phyloP scores from a whole-genome alignment of 2,113 vertebrate genomes.

The Myotis yumanensis region DNA sequence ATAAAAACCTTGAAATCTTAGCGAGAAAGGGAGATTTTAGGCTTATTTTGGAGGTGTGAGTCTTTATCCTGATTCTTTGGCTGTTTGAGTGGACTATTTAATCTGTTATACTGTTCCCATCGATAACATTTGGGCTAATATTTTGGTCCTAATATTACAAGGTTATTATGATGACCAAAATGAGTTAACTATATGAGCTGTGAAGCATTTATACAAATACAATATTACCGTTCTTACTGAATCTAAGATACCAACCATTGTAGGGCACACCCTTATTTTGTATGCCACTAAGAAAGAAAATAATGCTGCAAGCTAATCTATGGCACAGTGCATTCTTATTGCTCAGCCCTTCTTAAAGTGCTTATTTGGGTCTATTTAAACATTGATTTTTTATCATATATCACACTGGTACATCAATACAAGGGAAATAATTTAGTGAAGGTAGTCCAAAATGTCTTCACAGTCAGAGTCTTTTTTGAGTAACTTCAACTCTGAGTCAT shows the following conservation, averaged over 20 bases:
- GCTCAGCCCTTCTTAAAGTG: not conserved
- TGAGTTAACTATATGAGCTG: not conserved
- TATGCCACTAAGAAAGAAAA: not conserved
- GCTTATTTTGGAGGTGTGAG: slow-evolving; percentile 6
- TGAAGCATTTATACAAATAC: not conserved
- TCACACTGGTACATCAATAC: not conserved
- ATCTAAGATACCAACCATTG: not conserved
- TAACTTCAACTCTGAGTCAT: slow-evolving; percentile 14
- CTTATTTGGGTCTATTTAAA: not conserved
- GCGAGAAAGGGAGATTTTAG: not conserved
- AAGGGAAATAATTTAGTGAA: not conserved
- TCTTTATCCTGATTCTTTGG: not conserved
- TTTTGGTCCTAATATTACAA: not conserved
- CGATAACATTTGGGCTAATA: not conserved
- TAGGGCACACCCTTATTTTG: not conserved
- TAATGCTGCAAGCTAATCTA: not conserved
- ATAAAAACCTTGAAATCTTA: slow-evolving; percentile 15
- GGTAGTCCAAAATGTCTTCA: not conserved
- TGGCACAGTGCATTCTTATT: not conserved
- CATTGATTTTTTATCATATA: not conserved
- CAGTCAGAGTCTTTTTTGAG: not conserved
- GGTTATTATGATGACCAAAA: not conserved
- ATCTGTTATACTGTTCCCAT: not conserved
- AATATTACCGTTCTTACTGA: not conserved
- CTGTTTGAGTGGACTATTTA: not conserved